Conservation (phyloP, 2,113 vertebrate genomes). For the Vulpes vulpes region DNA sequence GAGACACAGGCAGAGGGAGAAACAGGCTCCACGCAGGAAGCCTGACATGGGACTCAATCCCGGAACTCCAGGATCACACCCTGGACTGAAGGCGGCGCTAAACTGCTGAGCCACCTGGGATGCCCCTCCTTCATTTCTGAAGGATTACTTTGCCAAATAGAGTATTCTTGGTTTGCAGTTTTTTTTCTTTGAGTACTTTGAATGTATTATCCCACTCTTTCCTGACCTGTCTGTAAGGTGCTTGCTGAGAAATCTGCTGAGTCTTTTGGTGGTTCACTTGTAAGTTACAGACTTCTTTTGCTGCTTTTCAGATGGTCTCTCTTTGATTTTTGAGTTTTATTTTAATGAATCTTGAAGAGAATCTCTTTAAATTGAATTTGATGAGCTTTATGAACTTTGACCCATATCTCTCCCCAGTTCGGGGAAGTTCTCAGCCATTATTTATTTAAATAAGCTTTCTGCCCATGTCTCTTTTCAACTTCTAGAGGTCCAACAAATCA, state of each 20-base stretch:
- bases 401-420: neutral
- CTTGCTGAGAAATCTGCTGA: neutral
- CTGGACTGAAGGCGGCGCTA: too few species aligned
- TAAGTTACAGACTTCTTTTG: neutral
- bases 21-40: too few species aligned
- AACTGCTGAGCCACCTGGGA: too few species aligned
- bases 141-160: neutral
- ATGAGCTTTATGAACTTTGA: neutral
- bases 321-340: neutral
- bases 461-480: neutral
- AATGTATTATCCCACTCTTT: neutral
- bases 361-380: neutral
- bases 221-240: neutral
- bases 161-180: neutral
- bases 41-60: too few species aligned
- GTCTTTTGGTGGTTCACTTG: neutral
- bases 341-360: neutral
- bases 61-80: too few species aligned
- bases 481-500: neutral
- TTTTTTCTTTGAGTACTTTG: neutral
- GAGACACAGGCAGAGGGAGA: too few species aligned
- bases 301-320: neutral
- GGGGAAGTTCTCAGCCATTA: neutral
- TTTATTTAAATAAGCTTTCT: neutral
- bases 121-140: neutral